Conservation (phyloP, 1,140 invertebrate species). For the honey bee (Apis mellifera) region Amel_HAv3.1 CM009931.2:22455001-22455500, state of each 20-base stretch:
- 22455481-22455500: conserved; percentile 1
- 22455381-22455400: conserved; percentile 4
- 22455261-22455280: not conserved
- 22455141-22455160: conserved; percentile 22
- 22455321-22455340: not conserved
- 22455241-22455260: conserved; percentile 28
- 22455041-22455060: conserved; percentile 77
- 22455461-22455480: not conserved
- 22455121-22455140: conserved; percentile 70
- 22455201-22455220: conserved; percentile 11
- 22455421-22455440: not conserved
- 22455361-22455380: conserved; percentile 54
- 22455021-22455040: conserved; percentile 77
- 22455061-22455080: conserved; percentile 81
- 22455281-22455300: not conserved
- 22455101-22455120: conserved; percentile 80
- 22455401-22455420: not conserved
- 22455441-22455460: not conserved
- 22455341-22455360: conserved; percentile 47
- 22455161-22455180: conserved; percentile 24
- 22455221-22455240: conserved; percentile 15
- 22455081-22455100: conserved; percentile 79
- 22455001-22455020: conserved; percentile 76
- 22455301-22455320: not conserved
- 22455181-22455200: conserved; percentile 16